phyloP scores from a whole-genome alignment of 2,797 vertebrate genomes.

The Diglossa cyanea region DNA sequence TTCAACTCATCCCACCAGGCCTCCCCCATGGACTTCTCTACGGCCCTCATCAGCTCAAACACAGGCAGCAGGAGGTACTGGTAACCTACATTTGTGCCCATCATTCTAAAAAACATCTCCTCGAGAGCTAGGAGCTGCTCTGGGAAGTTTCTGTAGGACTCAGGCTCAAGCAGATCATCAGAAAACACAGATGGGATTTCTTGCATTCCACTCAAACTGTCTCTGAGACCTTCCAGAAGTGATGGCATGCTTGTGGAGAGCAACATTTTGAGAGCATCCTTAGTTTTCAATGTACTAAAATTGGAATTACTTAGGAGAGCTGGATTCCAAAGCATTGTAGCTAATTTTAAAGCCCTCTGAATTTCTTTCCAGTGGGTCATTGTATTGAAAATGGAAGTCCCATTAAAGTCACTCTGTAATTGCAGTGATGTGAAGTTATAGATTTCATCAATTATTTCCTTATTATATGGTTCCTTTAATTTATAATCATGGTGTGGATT shows the following conservation, averaged over 20 bases:
- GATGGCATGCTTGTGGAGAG: neutral
- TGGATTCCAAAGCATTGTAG: slow-evolving; percentile 23
- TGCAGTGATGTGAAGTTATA: slow-evolving; percentile 54
- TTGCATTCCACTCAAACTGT: neutral
- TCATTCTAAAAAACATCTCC: slow-evolving; percentile 1
- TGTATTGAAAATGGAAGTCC: slow-evolving; percentile 35
- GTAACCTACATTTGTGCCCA: neutral
- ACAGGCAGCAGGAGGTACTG: slow-evolving; percentile 38
- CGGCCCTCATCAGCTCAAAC: slow-evolving; percentile 43
- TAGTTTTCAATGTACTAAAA: neutral
- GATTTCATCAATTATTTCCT: slow-evolving; percentile 59
- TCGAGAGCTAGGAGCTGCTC: slow-evolving; percentile 44
- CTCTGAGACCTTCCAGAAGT: neutral
- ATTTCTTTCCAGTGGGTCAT: slow-evolving; percentile 40
- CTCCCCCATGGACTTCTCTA: slow-evolving; percentile 39
- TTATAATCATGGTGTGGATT: slow-evolving; percentile 43
- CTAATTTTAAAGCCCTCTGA: slow-evolving; percentile 56
- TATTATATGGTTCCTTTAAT: slow-evolving; percentile 56
- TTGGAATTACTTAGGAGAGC: slow-evolving; percentile 30
- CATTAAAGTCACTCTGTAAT: slow-evolving; percentile 42
- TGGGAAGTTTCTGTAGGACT: slow-evolving; percentile 16
- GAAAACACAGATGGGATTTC: slow-evolving; percentile 11
- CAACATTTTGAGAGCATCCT: slow-evolving; percentile 24
- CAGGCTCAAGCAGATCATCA: neutral
- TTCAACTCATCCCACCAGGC: slow-evolving; percentile 56